Percentiles rank a stretch among this genome's conserved stretches.
These are phyloP conservation scores for Acanthacorydalis orientalis DNA, from an alignment of 2,888 invertebrate species.

Conservation along the genomic window DNA sequence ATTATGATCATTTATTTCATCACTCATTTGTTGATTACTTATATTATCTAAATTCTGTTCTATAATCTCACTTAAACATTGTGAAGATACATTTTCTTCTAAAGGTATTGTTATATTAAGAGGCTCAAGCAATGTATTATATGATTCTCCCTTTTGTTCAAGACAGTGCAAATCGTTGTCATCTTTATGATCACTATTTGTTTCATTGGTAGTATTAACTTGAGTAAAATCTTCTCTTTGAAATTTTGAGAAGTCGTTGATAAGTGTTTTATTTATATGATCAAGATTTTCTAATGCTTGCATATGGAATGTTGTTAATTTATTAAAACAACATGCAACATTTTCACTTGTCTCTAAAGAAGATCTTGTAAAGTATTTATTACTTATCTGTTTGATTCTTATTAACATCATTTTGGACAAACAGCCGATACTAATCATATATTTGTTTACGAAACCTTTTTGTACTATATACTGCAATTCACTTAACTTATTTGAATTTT, in stretches of 20 bases:
- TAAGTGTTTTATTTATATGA: background rate
- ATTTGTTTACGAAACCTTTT: background rate
- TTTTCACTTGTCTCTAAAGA: background rate
- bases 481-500: background rate
- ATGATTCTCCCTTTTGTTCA: too few relatives aligned
- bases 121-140: background rate
- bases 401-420: background rate
- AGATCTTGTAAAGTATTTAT: background rate
- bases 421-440: background rate
- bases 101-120: background rate
- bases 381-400: background rate
- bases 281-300: background rate
- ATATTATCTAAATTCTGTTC: background rate
- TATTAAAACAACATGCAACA: background rate
- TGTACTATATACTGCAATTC: background rate
- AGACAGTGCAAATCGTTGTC: background rate
- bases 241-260: background rate
- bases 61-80: background rate
- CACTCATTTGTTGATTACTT: background rate
- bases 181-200: background rate
- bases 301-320: background rate
- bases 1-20: background rate
- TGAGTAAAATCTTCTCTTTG: background rate
- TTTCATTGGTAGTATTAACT: background rate
- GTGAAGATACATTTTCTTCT: background rate